Evolutionary conservation across 2,888 invertebrate species (phyloP).

Genomic region (Cheilosia urbana): DNA sequence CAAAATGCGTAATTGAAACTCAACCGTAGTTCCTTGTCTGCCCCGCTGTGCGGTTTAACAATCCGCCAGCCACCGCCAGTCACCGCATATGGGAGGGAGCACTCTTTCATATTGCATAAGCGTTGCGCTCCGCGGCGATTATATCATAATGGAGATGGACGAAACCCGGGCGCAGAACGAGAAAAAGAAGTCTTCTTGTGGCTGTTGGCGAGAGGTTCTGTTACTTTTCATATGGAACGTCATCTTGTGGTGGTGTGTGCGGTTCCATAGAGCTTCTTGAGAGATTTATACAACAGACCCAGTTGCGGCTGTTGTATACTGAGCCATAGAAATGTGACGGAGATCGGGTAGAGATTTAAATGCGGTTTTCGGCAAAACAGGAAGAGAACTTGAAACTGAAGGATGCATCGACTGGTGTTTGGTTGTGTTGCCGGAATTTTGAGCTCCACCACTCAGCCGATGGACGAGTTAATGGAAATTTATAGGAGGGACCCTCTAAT

Average conservation of each 20-base stretch:
- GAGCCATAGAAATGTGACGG: constrained; percentile 57
- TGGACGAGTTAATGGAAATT: constrained; percentile 65
- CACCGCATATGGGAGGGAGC: constrained; percentile 45
- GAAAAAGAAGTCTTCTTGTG: constrained; percentile 52
- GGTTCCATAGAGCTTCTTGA: neutral
- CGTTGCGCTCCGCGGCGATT: constrained; percentile 50
- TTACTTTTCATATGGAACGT: constrained; percentile 61
- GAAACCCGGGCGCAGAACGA: constrained; percentile 31
- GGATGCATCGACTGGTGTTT: constrained; percentile 50
- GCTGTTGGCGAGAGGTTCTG: constrained; percentile 38
- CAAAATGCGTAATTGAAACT: constrained; percentile 72
- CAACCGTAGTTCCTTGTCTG: constrained; percentile 50
- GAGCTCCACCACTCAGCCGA: constrained; percentile 1
- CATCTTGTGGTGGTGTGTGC: constrained; percentile 16
- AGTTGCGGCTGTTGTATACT: constrained; percentile 43
- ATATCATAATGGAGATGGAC: constrained; percentile 73
- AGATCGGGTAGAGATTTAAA: constrained; percentile 68
- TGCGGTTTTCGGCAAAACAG: constrained; percentile 73
- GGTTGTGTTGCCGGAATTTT: constrained; percentile 23
- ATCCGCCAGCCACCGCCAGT: neutral
- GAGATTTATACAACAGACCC: constrained; percentile 29
- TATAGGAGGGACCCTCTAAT: constrained; percentile 58
- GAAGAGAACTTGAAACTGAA: constrained; percentile 70
- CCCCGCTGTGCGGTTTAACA: constrained; percentile 24
- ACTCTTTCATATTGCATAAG: constrained; percentile 72